These are phyloP conservation scores for Ceratina calcarata DNA, from an alignment of 1,140 invertebrate species.

Conservation along the genomic window DNA sequence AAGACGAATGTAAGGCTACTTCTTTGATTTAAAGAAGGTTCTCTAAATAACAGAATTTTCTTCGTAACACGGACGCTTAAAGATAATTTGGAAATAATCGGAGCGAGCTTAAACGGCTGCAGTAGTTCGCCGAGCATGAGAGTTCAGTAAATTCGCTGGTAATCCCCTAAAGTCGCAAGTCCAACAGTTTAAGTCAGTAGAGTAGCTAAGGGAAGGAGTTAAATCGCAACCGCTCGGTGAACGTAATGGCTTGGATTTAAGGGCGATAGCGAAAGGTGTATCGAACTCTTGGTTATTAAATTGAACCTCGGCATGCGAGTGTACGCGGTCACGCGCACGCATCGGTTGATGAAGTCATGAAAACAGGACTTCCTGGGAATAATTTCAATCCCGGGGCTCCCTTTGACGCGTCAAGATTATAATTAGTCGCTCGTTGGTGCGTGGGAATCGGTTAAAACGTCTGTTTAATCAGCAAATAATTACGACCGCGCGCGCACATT, in stretches of 20 bases:
- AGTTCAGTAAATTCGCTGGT: constrained; percentile 69
- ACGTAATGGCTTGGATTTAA: constrained; percentile 70
- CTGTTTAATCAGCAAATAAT: constrained; percentile 18
- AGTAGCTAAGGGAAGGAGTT: constrained; percentile 59
- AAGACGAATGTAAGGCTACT: neutral
- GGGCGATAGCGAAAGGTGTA: constrained; percentile 52
- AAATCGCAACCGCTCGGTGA: constrained; percentile 56
- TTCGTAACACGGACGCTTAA: constrained; percentile 16
- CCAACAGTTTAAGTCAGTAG: constrained; percentile 76
- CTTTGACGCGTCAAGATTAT: neutral
- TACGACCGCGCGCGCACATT: neutral
- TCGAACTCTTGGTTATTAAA: constrained; percentile 68
- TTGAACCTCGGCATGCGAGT: constrained; percentile 38
- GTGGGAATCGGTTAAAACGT: constrained; percentile 3
- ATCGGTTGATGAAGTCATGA: constrained; percentile 2
- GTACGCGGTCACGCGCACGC: neutral
- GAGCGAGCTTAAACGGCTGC: constrained; percentile 27
- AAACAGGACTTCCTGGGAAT: constrained; percentile 38
- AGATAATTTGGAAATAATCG: constrained; percentile 69
- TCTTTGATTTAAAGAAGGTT: constrained; percentile 7
- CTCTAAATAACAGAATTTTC: constrained; percentile 33
- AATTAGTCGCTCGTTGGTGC: constrained; percentile 12
- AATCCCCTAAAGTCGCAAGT: constrained; percentile 77
- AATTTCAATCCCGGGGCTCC: constrained; percentile 22
- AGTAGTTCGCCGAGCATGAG: constrained; percentile 54